Evolutionary conservation across 2,888 invertebrate genomes (phyloP).

Genomic region (Spisula subtruncata): DNA sequence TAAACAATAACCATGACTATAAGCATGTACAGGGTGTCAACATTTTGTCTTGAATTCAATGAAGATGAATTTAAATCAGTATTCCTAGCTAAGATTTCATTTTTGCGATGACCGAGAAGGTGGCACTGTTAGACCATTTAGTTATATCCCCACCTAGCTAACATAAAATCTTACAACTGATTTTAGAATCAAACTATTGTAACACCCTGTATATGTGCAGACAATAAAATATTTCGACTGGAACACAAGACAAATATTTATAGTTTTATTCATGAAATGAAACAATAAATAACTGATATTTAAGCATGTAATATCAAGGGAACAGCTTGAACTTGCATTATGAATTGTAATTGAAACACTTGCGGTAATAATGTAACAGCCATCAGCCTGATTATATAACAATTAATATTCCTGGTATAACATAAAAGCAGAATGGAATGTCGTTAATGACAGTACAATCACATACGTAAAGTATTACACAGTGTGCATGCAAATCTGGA

Average conservation of each 20-base stretch:
- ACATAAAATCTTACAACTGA: too few species aligned
- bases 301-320: not conserved
- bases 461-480: too few species aligned
- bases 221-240: not conserved
- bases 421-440: not conserved
- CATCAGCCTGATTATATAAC: not conserved
- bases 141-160: too few species aligned
- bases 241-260: not conserved
- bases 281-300: slow-evolving; percentile 15
- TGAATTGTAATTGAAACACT: slow-evolving; percentile 2
- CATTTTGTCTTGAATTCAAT: too few species aligned
- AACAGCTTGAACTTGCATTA: not conserved
- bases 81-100: too few species aligned
- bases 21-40: too few species aligned
- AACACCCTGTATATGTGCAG: not conserved
- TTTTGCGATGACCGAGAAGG: too few species aligned
- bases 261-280: not conserved
- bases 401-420: not conserved
- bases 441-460: not conserved
- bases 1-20: too few species aligned
- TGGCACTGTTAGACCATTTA: too few species aligned
- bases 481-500: not conserved
- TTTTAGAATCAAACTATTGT: too few species aligned
- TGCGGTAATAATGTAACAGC: not conserved
- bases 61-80: too few species aligned